These are phyloP conservation scores for Chelonia mydas DNA, from an alignment of 2,797 vertebrate genomes.

Conservation along the genomic window DNA sequence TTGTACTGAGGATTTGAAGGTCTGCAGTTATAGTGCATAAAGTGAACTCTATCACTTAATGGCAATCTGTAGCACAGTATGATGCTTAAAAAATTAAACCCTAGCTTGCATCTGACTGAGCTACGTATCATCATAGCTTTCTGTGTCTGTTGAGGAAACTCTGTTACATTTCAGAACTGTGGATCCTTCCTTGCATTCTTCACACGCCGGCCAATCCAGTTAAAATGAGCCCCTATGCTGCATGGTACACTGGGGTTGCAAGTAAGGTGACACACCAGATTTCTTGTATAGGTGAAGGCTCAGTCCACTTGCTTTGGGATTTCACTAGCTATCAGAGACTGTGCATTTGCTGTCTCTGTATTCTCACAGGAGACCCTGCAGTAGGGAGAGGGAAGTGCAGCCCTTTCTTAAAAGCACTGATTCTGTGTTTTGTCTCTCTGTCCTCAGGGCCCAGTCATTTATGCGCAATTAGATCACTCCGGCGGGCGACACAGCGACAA, in stretches of 20 bases:
- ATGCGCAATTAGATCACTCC: slow-evolving; percentile 94
- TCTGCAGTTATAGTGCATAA: background rate
- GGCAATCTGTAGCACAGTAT: background rate
- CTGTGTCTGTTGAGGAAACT: background rate
- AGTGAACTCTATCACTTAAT: background rate
- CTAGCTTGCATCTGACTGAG: background rate
- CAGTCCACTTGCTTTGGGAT: slow-evolving; percentile 62
- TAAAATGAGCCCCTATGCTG: background rate
- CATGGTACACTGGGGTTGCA: background rate
- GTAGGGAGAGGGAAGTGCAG: background rate
- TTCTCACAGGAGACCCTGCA: background rate
- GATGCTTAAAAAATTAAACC: background rate
- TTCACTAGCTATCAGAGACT: background rate
- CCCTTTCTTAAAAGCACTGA: background rate
- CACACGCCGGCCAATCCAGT: rapidly evolving
- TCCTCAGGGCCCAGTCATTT: slow-evolving; percentile 91
- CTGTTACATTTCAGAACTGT: background rate
- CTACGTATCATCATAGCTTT: background rate
- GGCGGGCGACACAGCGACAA: slow-evolving; percentile 88
- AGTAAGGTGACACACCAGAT: slow-evolving; percentile 68
- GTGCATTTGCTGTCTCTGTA: slow-evolving; percentile 9
- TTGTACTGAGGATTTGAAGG: background rate
- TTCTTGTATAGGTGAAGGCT: slow-evolving; percentile 10
- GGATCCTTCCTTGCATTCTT: background rate
- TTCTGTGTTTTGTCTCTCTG: background rate